A percentile compares a stretch with the other conserved stretches of the same genome.
Conservation (phyloP, 2,113 vertebrate species). For the Proteles cristata region DNA sequence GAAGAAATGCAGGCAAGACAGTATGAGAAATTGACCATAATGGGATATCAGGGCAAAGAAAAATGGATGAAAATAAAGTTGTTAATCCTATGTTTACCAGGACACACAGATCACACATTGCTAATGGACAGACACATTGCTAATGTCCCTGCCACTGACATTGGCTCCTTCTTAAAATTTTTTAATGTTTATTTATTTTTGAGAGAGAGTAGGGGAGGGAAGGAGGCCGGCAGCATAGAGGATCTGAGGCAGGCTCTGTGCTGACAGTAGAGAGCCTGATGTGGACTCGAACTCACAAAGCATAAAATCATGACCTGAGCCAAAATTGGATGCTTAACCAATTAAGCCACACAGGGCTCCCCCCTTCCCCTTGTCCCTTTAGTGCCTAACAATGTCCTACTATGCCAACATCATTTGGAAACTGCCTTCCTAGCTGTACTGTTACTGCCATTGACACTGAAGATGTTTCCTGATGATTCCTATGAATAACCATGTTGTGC, state of each 20-base stretch:
- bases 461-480: not conserved
- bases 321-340: too few relatives aligned
- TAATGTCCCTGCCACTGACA: not conserved
- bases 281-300: too few relatives aligned
- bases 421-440: not conserved
- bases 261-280: too few relatives aligned
- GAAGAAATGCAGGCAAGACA: not conserved
- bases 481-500: not conserved
- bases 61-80: not conserved
- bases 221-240: too few relatives aligned
- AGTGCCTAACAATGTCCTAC: too few relatives aligned
- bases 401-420: not conserved
- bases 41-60: not conserved
- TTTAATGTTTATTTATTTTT: too few relatives aligned
- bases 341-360: too few relatives aligned
- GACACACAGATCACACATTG: not conserved
- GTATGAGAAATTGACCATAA: not conserved
- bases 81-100: not conserved
- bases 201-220: too few relatives aligned
- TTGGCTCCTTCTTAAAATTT: not conserved
- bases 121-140: not conserved
- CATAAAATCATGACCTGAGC: too few relatives aligned
- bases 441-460: too few relatives aligned
- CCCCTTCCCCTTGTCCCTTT: not conserved
- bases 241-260: too few relatives aligned